Evolutionary conservation across 2,888 invertebrate species (phyloP).

Genomic region (Xestia rhomboidea): DNA sequence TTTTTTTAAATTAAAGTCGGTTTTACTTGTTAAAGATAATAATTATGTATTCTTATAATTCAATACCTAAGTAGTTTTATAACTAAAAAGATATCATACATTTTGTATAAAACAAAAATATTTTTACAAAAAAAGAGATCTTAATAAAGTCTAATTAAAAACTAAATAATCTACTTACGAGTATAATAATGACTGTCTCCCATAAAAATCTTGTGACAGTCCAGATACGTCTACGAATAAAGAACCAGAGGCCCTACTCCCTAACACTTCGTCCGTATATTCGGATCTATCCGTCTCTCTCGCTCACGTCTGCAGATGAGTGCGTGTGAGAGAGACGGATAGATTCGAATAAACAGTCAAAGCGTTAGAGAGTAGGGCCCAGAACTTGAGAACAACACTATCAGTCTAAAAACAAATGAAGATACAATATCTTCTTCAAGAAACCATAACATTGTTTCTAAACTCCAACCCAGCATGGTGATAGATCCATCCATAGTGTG

Average conservation of each 20-base stretch:
- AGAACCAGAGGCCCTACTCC: too few species aligned
- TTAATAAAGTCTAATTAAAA: neutral
- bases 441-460: constrained; percentile 71
- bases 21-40: neutral
- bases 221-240: neutral
- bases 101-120: neutral
- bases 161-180: neutral
- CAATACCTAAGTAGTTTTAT: neutral
- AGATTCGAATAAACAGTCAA: too few species aligned
- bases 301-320: too few species aligned
- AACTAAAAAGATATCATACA: neutral
- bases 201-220: constrained; percentile 23
- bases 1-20: neutral
- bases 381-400: neutral
- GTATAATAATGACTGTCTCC: neutral
- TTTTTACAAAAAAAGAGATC: constrained; percentile 22
- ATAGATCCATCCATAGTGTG: constrained; percentile 85
- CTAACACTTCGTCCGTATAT: too few species aligned
- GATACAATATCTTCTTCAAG: neutral
- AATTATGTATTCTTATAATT: neutral
- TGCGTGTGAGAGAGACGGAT: too few species aligned
- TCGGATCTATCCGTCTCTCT: too few species aligned
- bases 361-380: too few species aligned
- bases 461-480: constrained; percentile 82
- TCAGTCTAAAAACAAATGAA: constrained; percentile 12